Percentiles rank a stretch among this genome's conserved stretches.
Evolutionary conservation across 2,888 invertebrate species (phyloP).

Genomic region (Heliconius aoede): DNA sequence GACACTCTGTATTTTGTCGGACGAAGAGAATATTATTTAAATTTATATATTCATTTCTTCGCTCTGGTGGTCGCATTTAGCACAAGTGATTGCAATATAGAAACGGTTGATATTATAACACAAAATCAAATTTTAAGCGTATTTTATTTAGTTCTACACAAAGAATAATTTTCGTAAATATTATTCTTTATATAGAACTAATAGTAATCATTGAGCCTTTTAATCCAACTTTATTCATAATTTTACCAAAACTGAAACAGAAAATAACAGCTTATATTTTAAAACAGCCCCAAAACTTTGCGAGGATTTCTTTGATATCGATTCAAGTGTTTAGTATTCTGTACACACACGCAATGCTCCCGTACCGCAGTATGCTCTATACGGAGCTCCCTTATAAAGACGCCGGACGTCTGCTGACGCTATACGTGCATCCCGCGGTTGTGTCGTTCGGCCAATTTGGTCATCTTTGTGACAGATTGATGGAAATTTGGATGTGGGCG

Average conservation of each 20-base stretch:
- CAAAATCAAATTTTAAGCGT: too few species aligned
- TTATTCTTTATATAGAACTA: background rate
- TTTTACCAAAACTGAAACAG: background rate
- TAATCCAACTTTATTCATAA: background rate
- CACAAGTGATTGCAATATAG: too few species aligned
- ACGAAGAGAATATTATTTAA: too few species aligned
- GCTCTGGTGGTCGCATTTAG: too few species aligned
- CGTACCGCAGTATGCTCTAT: conserved; percentile 68
- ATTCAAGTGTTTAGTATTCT: conserved; percentile 51
- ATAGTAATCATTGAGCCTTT: background rate
- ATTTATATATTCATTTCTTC: too few species aligned
- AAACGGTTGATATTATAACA: too few species aligned
- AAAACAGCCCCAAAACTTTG: conserved; percentile 60
- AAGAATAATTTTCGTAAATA: too few species aligned
- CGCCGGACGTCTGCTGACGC: conserved; percentile 65
- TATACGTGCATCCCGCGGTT: conserved; percentile 59
- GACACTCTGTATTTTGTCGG: too few species aligned
- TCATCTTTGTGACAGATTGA: conserved; percentile 19
- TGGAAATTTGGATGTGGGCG: background rate
- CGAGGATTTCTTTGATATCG: conserved; percentile 54
- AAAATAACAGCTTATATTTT: conserved; percentile 24
- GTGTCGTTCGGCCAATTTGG: conserved; percentile 36
- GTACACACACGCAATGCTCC: conserved; percentile 48
- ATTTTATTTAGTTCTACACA: too few species aligned
- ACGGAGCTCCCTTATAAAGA: conserved; percentile 65